Base-by-base conservation (phyloP, 1,140 invertebrate species). In the Heterodera carotae region DNA sequence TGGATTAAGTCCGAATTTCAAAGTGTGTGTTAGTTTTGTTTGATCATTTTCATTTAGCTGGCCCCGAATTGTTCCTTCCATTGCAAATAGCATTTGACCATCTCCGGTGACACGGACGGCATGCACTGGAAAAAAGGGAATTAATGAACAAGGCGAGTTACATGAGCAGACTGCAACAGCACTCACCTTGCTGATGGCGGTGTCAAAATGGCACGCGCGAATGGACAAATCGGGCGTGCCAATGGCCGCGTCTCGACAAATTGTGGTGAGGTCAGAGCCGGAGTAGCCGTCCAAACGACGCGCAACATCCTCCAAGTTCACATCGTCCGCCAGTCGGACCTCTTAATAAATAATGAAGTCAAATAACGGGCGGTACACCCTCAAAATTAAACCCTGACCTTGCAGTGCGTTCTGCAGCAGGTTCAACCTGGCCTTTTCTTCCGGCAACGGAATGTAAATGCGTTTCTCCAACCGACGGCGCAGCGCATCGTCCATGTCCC, bases 381-480 rank as follows among this genome's bases (percentile, higher is more conserved):
- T 12, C 39, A 43, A 43, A 43, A 43, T 43, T n/a, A n/a, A n/a
- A n/a, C n/a, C n/a, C n/a, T n/a, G 39, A 53, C 48, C 48, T 27
- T 60, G 53, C 8, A 84, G 66, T n/a, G 77, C 59, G 53, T 68
- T 79, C 60, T 82, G 34, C 48, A 83, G 12, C n/a, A 83, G 60
- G 29, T 29, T 71, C 6, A 83, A 33, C 36, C 84, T 68, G 1
- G 84, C 83, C 29, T 75, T 66, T 2, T 62, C 48, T 69, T 93
- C 95, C 0, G 97, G 97, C 81, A 99, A 90, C n/a, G 97, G 96
- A 89, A 99, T 99, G 89, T 99, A 99, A 86, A 99, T 98, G 80
- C 97, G 91, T 90, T 99, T 99, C 88, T 99, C 97, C 22, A 99
- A 90, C 80, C 97, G 91, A 71, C 97, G 91, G 60, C 96, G 90